phyloP scores from a whole-genome alignment of 2,888 invertebrate species.

The Celastrina argiolus region DNA sequence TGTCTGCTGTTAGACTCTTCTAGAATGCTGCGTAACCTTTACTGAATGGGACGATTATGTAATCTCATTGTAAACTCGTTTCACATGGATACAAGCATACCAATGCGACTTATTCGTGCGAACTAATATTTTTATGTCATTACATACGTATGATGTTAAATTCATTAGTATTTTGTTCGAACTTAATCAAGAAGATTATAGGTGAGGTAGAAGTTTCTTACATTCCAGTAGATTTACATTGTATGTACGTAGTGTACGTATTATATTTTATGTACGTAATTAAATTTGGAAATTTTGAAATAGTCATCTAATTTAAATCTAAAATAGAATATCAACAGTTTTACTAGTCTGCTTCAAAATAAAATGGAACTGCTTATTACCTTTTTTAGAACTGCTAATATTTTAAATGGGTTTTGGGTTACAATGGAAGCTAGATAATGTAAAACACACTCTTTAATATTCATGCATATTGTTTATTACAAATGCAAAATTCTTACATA shows the following conservation, averaged over 20 bases:
- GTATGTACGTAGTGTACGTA: too few relatives aligned
- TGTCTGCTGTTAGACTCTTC: conserved; percentile 28
- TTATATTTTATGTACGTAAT: too few relatives aligned
- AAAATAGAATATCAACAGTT: too few relatives aligned
- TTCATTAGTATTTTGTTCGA: background rate
- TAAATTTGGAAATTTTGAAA: too few relatives aligned
- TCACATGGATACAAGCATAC: conserved; percentile 38
- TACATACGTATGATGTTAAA: conserved; percentile 12
- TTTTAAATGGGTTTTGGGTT: background rate
- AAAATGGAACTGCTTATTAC: too few relatives aligned
- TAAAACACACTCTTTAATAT: background rate
- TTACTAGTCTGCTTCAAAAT: too few relatives aligned
- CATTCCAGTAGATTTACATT: too few relatives aligned
- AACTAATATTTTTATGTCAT: conserved; percentile 18
- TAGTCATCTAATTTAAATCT: too few relatives aligned
- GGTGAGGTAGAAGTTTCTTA: background rate
- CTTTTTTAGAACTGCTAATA: background rate
- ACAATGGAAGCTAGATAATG: background rate
- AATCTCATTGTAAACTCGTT: conserved; percentile 41
- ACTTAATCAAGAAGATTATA: background rate
- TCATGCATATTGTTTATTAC: background rate
- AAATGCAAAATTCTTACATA: background rate
- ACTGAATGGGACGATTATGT: conserved; percentile 41
- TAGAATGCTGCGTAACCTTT: conserved; percentile 38
- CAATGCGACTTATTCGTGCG: conserved; percentile 16